A percentile compares a stretch with the other conserved stretches of the same genome.
Conservation (phyloP, 2,113 vertebrate species). For the Lophius piscatorius region DNA sequence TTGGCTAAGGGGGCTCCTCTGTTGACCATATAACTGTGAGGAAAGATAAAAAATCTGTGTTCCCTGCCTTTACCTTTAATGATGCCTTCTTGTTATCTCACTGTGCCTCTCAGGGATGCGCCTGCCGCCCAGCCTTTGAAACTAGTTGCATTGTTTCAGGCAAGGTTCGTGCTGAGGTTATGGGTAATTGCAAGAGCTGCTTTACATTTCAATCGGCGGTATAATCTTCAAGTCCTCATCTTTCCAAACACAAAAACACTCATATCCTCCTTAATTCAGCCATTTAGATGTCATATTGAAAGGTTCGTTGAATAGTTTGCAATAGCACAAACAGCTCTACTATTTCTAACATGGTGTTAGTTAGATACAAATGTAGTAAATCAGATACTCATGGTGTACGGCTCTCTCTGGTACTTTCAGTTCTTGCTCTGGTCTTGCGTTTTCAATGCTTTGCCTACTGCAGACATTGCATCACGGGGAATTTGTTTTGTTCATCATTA, state of each 20-base stretch:
- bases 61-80: slow-evolving; percentile 62
- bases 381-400: slow-evolving; percentile 5
- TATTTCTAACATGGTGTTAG: slow-evolving; percentile 20
- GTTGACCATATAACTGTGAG: slow-evolving; percentile 35
- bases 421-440: slow-evolving; percentile 35
- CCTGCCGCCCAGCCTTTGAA: slow-evolving; percentile 74
- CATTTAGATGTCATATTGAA: slow-evolving; percentile 65
- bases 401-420: slow-evolving; percentile 8
- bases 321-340: slow-evolving; percentile 4
- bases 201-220: slow-evolving; percentile 77
- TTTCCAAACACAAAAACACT: slow-evolving; percentile 64
- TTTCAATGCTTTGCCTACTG: slow-evolving; percentile 27
- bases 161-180: slow-evolving; percentile 74
- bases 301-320: slow-evolving; percentile 17
- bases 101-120: slow-evolving; percentile 59
- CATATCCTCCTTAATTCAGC: slow-evolving; percentile 60
- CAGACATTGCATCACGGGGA: slow-evolving; percentile 37
- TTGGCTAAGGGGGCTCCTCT: slow-evolving; percentile 27
- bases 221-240: slow-evolving; percentile 67
- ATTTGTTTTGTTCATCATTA: slow-evolving; percentile 31
- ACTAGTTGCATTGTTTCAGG: slow-evolving; percentile 71
- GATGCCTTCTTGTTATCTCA: slow-evolving; percentile 67
- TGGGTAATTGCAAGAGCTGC: slow-evolving; percentile 75
- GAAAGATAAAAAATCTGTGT: slow-evolving; percentile 38
- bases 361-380: slow-evolving; percentile 9